phyloP scores from a whole-genome alignment of 92 coral and sea anemone genomes.

The Siderastrea siderea region DNA sequence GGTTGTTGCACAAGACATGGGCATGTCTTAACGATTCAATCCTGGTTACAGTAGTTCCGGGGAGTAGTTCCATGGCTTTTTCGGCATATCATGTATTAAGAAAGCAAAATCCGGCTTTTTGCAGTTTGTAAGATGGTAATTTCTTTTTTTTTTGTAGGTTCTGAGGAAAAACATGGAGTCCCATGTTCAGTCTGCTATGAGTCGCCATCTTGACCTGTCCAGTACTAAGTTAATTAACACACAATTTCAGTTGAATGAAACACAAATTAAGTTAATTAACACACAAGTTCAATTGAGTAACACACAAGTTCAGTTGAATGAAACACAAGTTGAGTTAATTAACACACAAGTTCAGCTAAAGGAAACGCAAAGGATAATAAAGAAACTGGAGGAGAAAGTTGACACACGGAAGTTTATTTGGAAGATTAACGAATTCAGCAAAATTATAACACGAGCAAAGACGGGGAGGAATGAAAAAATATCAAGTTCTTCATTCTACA shows the following conservation, averaged over 20 bases:
- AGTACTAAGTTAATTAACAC: neutral
- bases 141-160: neutral
- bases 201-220: slow-evolving; percentile 11
- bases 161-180: neutral
- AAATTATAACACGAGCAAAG: slow-evolving; percentile 15
- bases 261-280: neutral
- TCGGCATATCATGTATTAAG: no score
- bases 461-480: slow-evolving; percentile 2
- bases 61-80: no score
- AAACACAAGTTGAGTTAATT: neutral
- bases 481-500: slow-evolving; percentile 53
- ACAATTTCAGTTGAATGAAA: neutral
- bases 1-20: no score
- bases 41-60: no score
- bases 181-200: neutral
- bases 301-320: neutral
- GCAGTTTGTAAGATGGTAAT: no score
- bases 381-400: slow-evolving; percentile 1
- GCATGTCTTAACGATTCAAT: no score
- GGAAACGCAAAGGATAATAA: neutral
- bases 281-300: neutral
- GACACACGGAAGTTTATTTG: slow-evolving; percentile 27
- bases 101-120: no score
- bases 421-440: slow-evolving; percentile 38
- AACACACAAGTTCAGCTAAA: neutral